Percentiles rank a stretch among this genome's conserved stretches.
Conservation (phyloP, 1,140 invertebrate species). For the Ips typographus region DNA sequence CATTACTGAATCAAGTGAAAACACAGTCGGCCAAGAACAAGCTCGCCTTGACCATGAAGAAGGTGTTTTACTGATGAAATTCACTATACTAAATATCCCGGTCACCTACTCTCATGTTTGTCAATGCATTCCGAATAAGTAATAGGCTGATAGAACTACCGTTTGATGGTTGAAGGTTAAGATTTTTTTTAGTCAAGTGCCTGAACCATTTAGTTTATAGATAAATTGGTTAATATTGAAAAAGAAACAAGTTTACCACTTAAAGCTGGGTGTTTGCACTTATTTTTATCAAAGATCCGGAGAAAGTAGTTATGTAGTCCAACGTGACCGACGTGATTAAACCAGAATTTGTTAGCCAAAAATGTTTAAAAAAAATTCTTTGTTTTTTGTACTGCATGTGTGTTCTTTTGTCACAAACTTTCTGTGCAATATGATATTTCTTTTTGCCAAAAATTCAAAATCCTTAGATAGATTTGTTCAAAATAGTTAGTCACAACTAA, state of each 20-base stretch:
- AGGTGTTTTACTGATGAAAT: conserved; percentile 23
- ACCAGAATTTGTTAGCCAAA: background rate
- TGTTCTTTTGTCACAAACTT: too few species aligned
- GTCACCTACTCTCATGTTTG: conserved; percentile 34
- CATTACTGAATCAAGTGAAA: background rate
- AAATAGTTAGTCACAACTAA: too few species aligned
- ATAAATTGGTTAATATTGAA: too few species aligned
- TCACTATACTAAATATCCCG: conserved; percentile 35
- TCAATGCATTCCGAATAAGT: conserved; percentile 19
- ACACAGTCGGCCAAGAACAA: conserved; percentile 8
- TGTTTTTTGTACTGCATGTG: too few species aligned
- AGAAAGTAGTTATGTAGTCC: conserved; percentile 7
- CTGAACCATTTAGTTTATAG: too few species aligned
- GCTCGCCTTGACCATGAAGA: conserved; percentile 35
- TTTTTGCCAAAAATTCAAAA: too few species aligned
- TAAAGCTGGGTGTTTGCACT: background rate
- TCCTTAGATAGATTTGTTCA: too few species aligned
- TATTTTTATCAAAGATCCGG: conserved; percentile 8
- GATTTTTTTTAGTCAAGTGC: background rate
- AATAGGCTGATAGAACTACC: conserved; percentile 15
- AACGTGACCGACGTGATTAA: background rate
- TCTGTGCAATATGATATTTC: too few species aligned
- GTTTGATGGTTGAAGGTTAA: background rate
- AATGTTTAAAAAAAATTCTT: too few species aligned
- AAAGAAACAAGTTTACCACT: too few species aligned